phyloP scores from a whole-genome alignment of 2,797 vertebrate species.

The Brachyrhaphis roseni region DNA sequence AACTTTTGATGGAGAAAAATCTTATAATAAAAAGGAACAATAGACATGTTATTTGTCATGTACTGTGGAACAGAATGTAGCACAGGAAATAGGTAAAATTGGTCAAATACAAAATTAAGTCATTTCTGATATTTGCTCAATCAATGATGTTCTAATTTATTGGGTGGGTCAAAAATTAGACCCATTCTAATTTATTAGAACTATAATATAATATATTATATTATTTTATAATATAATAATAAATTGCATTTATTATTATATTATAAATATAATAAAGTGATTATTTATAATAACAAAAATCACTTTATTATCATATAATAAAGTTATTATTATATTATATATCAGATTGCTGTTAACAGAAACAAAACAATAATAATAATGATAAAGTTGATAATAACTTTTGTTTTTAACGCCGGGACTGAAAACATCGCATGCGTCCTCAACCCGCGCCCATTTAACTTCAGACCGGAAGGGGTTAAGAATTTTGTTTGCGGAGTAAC shows the following conservation, averaged over 20 bases:
- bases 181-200: too few relatives aligned
- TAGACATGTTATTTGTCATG: neutral
- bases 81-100: neutral
- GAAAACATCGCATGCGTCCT: constrained; percentile 39
- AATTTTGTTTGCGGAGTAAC: neutral
- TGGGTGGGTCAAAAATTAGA: too few relatives aligned
- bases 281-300: too few relatives aligned
- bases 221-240: too few relatives aligned
- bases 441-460: neutral
- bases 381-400: neutral
- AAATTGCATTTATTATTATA: too few relatives aligned
- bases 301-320: too few relatives aligned
- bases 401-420: neutral
- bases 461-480: neutral
- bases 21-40: neutral
- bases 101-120: neutral
- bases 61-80: neutral
- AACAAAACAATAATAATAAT: neutral
- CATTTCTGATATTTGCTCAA: neutral
- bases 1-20: neutral
- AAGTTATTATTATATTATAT: neutral
- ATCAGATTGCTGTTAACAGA: neutral
- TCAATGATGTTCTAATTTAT: neutral
- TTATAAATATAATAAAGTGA: too few relatives aligned
- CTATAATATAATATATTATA: too few relatives aligned